Base-by-base conservation (phyloP, 2,113 vertebrate genomes). In the Gallinago media region DNA sequence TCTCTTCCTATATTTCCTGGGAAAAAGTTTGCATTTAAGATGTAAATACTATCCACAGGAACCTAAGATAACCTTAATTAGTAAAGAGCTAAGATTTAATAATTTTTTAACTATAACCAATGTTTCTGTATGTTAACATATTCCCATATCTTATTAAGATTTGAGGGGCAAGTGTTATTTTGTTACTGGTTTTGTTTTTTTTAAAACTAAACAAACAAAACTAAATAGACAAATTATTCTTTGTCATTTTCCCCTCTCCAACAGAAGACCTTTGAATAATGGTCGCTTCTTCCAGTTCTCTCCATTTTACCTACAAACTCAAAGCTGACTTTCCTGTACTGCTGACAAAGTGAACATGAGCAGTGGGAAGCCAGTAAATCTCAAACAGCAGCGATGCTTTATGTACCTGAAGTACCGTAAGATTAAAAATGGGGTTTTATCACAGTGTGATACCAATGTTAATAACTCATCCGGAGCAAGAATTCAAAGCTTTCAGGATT, bases 361-460 rank as follows among this genome's bases (percentile, higher is more conserved):
- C 95, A 52, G 84, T n/a, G 31, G 94, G 95, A 89, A 70, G 82
- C 77, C 54, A 58, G 83, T 67, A 97, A 95, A 92, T 73, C 94
- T 97, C 92, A 71, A 94, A 80, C 74, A 94, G 89, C 63, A 26
- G 77, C 20, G 42, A 86, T 55, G 85, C 92, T 97, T 98, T 96
- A 81, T 87, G 90, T 77, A 88, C 88, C 36, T 46, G 92, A 96
- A 97, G 94, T 92, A 96, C 54, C 79, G 88, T 49, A 96, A 97
- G 96, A 97, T 97, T 97, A 96, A 97, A 98, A 94, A 97, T 88
- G 92, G 73, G 89, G 92, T 92, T 98, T 97, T 97, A 97, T 97
- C 97, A 91, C 97, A 93, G 97, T 82, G 75, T 97, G 97, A 95
- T 81, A 54, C 86, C 46, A 32, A 73, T 16, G 52, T 92, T 97